Base-by-base conservation (phyloP, 30 jellyfish, hydroid and myxozoan species). In the Aurelia aurita complex sp. Pacific region DNA sequence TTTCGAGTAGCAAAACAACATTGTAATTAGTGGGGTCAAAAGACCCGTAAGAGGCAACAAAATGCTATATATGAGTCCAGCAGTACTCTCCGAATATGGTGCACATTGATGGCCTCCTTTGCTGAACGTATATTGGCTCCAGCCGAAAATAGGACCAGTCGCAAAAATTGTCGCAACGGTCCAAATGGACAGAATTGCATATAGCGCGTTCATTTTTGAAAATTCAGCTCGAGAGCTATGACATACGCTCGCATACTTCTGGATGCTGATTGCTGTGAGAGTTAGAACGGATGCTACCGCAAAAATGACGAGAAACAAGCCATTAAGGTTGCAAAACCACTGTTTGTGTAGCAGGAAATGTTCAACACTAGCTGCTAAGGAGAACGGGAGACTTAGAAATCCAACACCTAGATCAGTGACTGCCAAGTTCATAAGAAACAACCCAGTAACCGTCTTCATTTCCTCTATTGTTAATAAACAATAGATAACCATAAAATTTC, bases 71-170 rank as follows among this genome's bases (percentile, higher is more conserved):
- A 57, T 16, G 12, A 8, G 11, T n/a, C 89, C 96, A 19, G 83
- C 32, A 11, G 15, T 69, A 33, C 64, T 40, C 33, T 18, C 67
- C 3, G 61, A 67, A 79, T 67, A 79, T 2, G 96, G 90, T 65
- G 87, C 91, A 67, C 97, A 91, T 67, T 91, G 97, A 16, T 85
- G 86, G 60, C 96, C 85, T 5, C 91, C 89, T 73, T 52, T 57
- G 59, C 80, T 73, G 69, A 64, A 79, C 9, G 83, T 17, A 62
- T 85, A 91, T 52, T 64, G 64, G 76, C 93, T 80, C 97, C 96
- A 85, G 15, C 97, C 97, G 17, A 79, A 34, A 14, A 69, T 67
- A 8, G 97, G 97, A 52, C 94, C 97, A 5, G 73, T 18, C 19
- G 93, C 96, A 35, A 91, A 61, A 2, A 79, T 50, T 11, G 80